Conservation (phyloP, 2,888 invertebrate genomes). For the Sphinx pinastri region DNA sequence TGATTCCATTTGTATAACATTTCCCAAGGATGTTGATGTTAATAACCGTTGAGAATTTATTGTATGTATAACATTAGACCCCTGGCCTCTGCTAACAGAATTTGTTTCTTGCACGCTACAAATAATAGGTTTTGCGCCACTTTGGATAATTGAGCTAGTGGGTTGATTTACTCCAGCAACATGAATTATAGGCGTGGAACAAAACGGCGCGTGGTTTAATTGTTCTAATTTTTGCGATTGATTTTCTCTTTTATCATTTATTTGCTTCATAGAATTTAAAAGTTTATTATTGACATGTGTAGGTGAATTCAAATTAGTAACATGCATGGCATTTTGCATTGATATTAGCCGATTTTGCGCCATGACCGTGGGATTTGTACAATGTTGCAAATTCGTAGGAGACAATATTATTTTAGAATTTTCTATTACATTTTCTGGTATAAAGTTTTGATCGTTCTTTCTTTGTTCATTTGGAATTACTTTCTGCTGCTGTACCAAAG, state of each 20-base stretch:
- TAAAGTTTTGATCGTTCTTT: conserved; percentile 60
- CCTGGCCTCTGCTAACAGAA: conserved; percentile 59
- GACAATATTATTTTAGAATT: conserved; percentile 74
- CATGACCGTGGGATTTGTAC: conserved; percentile 69
- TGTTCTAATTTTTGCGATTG: conserved; percentile 63
- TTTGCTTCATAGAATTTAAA: conserved; percentile 60
- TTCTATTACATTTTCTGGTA: conserved; percentile 58
- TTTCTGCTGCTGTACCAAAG: conserved; percentile 69
- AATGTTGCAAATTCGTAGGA: conserved; percentile 65
- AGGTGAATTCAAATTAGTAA: conserved; percentile 63
- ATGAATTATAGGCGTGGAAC: conserved; percentile 66
- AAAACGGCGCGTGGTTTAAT: conserved; percentile 58
- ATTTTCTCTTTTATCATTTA: conserved; percentile 69
- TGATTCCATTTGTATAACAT: conserved; percentile 66
- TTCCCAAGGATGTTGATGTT: conserved; percentile 61
- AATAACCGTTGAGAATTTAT: conserved; percentile 67
- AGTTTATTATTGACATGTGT: conserved; percentile 71
- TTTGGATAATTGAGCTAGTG: conserved; percentile 64
- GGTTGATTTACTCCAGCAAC: conserved; percentile 64
- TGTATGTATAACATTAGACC: conserved; percentile 71
- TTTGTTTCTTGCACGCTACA: conserved; percentile 63
- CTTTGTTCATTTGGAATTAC: conserved; percentile 62
- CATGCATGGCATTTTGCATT: conserved; percentile 72
- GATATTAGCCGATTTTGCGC: conserved; percentile 77
- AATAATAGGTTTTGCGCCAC: conserved; percentile 61